Conservation (phyloP, 1,140 invertebrate genomes). For the Brachionus rotundiformis region DNA sequence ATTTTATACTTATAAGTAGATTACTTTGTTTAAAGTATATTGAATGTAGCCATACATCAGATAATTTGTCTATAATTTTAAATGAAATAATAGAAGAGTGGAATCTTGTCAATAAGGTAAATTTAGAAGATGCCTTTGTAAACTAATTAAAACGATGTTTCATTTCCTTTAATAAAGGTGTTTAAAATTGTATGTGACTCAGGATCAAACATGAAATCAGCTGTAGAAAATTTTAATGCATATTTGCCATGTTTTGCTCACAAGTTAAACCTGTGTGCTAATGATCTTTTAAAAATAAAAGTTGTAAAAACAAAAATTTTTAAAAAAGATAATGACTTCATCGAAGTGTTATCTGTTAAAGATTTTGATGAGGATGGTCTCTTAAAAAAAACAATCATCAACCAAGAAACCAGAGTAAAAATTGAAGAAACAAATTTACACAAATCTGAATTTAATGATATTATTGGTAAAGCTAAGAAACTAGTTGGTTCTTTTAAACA, state of each 20-base stretch:
- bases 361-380: conserved; percentile 2
- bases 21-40: not conserved
- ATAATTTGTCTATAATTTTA: not conserved
- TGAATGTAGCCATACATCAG: not conserved
- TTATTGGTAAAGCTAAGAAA: not conserved
- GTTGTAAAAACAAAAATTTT: not conserved
- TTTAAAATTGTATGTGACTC: conserved; percentile 7
- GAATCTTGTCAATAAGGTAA: conserved; percentile 1
- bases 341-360: not conserved
- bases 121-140: not conserved
- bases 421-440: not conserved
- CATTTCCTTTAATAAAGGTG: not conserved
- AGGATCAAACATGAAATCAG: not conserved
- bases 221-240: not conserved
- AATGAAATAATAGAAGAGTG: conserved; percentile 26
- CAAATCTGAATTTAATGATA: not conserved
- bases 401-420: not conserved
- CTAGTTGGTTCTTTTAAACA: conserved; percentile 27
- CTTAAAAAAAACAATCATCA: not conserved
- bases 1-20: not conserved
- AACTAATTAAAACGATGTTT: not conserved
- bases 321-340: conserved; percentile 23
- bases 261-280: not conserved
- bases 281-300: conserved; percentile 32
- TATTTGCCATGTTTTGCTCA: not conserved